These are phyloP conservation scores for Philopotamus ludificatus DNA, from an alignment of 1,140 invertebrate genomes.

Conservation along the genomic window DNA sequence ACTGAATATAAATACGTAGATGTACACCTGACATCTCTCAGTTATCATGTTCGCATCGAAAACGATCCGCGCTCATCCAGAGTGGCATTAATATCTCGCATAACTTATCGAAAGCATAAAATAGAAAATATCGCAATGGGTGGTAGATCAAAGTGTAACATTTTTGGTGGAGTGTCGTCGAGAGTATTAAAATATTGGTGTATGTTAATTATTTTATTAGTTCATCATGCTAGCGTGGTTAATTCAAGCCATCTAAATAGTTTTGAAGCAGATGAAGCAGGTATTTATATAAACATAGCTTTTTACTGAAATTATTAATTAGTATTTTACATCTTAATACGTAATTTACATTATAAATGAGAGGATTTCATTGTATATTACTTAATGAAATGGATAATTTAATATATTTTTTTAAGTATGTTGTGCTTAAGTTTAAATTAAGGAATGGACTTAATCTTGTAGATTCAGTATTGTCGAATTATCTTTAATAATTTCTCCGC, in stretches of 20 bases:
- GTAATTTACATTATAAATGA: too few relatives aligned
- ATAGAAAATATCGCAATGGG: too few relatives aligned
- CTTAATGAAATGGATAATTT: background rate
- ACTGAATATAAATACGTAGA: conserved; percentile 18
- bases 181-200: too few relatives aligned
- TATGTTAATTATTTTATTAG: too few relatives aligned
- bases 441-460: background rate
- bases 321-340: too few relatives aligned
- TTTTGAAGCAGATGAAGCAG: too few relatives aligned
- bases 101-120: background rate
- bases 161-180: too few relatives aligned
- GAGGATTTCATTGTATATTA: background rate
- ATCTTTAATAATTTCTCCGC: background rate
- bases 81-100: background rate
- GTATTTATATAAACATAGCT: too few relatives aligned
- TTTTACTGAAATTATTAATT: too few relatives aligned
- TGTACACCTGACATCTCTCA: conserved; percentile 8
- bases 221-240: too few relatives aligned
- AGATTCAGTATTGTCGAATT: background rate
- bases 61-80: background rate
- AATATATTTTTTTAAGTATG: background rate
- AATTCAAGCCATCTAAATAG: too few relatives aligned
- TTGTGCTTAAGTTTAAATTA: background rate
- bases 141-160: too few relatives aligned
- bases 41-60: background rate